A percentile compares a stretch with the other conserved stretches of the same genome.
Conservation (phyloP, 2,888 invertebrate genomes). For the Drosophila monieri region DNA sequence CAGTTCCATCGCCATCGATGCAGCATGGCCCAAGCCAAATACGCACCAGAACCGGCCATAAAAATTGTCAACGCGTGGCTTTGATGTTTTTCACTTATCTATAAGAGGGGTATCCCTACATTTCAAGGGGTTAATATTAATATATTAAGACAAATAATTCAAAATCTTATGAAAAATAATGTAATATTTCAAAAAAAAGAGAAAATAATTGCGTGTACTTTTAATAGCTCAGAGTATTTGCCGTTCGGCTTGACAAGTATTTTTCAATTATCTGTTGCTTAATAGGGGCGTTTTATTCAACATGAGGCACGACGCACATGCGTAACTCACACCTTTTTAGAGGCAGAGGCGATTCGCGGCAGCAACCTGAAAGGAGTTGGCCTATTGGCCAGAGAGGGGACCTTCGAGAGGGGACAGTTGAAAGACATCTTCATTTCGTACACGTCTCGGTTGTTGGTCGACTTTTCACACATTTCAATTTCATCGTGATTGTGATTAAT, state of each 20-base stretch:
- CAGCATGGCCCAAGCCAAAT: slow-evolving; percentile 57
- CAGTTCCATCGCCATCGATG: slow-evolving; percentile 12
- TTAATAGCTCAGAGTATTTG: slow-evolving; percentile 14
- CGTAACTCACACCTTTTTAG: slow-evolving; percentile 48
- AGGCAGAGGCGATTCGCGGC: neutral
- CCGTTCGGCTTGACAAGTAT: neutral
- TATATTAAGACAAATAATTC: neutral
- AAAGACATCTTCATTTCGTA: slow-evolving; percentile 61
- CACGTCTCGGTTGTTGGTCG: slow-evolving; percentile 43
- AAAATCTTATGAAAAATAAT: too few species aligned
- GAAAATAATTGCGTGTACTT: too few species aligned
- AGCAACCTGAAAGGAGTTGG: slow-evolving; percentile 4
- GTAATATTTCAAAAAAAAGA: too few species aligned
- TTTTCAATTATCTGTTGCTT: slow-evolving; percentile 36
- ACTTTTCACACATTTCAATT: slow-evolving; percentile 59
- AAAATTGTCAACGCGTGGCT: slow-evolving; percentile 67
- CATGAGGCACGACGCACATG: slow-evolving; percentile 58
- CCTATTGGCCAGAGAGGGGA: slow-evolving; percentile 1
- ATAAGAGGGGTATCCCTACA: neutral
- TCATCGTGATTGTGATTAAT: slow-evolving; percentile 63
- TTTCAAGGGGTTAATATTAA: neutral
- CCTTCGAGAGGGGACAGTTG: slow-evolving; percentile 2
- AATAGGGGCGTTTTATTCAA: slow-evolving; percentile 77
- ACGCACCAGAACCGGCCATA: slow-evolving; percentile 69
- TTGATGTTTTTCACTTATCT: slow-evolving; percentile 50